phyloP scores from a whole-genome alignment of 2,888 invertebrate species.

The Ormyrus pomaceus region DNA sequence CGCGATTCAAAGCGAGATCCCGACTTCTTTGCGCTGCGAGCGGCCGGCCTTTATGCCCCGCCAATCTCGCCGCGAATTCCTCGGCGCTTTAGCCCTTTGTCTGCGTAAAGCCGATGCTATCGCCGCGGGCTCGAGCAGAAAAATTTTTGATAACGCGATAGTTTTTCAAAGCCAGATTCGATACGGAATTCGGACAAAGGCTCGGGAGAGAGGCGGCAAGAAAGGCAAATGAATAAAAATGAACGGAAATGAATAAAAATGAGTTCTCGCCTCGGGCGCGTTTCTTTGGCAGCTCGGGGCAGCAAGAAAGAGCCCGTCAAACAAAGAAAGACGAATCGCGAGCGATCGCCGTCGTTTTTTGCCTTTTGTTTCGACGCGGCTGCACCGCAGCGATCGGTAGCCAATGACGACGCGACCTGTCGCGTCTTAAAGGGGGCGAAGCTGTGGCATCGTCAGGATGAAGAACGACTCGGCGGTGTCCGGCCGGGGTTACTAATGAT shows the following conservation, averaged over 20 bases:
- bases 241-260: constrained; percentile 50
- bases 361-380: constrained; percentile 5
- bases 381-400: constrained; percentile 51
- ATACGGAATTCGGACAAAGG: too few relatives aligned
- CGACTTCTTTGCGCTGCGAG: constrained; percentile 5
- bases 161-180: too few relatives aligned
- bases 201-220: too few relatives aligned
- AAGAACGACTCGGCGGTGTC: constrained; percentile 74
- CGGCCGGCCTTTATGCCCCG: background rate
- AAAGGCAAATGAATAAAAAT: constrained; percentile 37
- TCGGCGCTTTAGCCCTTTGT: background rate
- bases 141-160: background rate
- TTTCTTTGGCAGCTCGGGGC: background rate
- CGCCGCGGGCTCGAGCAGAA: background rate
- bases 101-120: background rate
- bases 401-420: constrained; percentile 55
- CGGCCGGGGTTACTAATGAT: constrained; percentile 76
- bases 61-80: constrained; percentile 27
- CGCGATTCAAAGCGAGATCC: background rate
- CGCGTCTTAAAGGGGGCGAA: constrained; percentile 53
- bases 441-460: constrained; percentile 67
- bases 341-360: constrained; percentile 29
- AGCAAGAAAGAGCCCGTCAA: constrained; percentile 39
- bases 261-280: constrained; percentile 43
- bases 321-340: constrained; percentile 55